Evolutionary conservation across 2,888 invertebrate species (phyloP).

Genomic region (Theodoxus fluviatilis): DNA sequence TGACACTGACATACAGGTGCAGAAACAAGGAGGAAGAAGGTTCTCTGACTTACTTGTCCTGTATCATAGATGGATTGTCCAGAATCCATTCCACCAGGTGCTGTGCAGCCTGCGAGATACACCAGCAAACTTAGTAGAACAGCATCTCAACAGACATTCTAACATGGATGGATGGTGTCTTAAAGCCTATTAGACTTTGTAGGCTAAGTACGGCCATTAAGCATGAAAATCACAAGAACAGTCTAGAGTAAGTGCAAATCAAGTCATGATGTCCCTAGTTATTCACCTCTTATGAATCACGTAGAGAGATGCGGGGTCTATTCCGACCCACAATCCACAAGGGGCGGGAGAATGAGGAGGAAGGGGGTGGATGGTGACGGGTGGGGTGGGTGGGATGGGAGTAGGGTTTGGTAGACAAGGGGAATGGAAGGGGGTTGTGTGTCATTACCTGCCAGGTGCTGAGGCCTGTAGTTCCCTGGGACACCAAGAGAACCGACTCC

Average conservation of each 20-base stretch:
- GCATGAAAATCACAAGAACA: neutral
- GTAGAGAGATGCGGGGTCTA: too few relatives aligned
- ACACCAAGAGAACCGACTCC: slow-evolving; percentile 56
- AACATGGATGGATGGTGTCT: too few relatives aligned
- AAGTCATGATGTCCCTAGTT: neutral
- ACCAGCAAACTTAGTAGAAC: too few relatives aligned
- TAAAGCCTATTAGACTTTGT: too few relatives aligned
- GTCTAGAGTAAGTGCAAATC: neutral
- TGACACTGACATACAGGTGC: neutral
- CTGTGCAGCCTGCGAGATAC: slow-evolving; percentile 49
- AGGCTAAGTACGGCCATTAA: too few relatives aligned
- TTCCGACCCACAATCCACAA: too few relatives aligned
- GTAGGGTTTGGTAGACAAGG: too few relatives aligned
- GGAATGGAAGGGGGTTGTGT: neutral
- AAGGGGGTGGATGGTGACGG: too few relatives aligned
- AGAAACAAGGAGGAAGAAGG: neutral
- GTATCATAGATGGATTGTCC: slow-evolving; percentile 46
- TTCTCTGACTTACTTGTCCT: slow-evolving; percentile 48
- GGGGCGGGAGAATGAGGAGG: too few relatives aligned
- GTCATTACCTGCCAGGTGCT: slow-evolving; percentile 56
- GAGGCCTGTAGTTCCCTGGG: slow-evolving; percentile 57
- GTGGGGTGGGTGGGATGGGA: too few relatives aligned
- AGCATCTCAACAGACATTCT: too few relatives aligned
- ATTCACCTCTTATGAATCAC: neutral
- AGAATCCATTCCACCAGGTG: slow-evolving; percentile 55